phyloP scores from a whole-genome alignment of 1,140 invertebrate genomes.

The Brachionus plicatilis region DNA sequence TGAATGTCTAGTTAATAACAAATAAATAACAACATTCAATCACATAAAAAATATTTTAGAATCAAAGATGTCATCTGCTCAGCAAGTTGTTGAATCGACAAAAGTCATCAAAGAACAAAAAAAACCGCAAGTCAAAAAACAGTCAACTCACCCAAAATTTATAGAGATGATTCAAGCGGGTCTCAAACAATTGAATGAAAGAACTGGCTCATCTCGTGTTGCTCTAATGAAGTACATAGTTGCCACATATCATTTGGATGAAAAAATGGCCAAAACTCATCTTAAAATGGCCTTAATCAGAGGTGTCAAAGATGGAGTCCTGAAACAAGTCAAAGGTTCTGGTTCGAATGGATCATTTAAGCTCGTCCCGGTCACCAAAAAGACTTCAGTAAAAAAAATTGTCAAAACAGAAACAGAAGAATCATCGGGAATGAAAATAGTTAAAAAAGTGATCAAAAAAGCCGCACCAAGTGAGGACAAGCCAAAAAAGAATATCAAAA shows the following conservation, averaged over 20 bases:
- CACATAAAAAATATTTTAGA: not conserved
- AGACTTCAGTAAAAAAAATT: not conserved
- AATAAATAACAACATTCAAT: not conserved
- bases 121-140: not conserved
- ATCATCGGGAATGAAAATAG: not conserved
- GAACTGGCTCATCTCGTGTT: slow-evolving; percentile 38
- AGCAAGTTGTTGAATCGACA: not conserved
- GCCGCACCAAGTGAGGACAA: not conserved
- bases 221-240: slow-evolving; percentile 40
- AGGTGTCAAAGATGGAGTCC: slow-evolving; percentile 34
- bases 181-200: slow-evolving; percentile 36
- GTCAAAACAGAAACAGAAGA: not conserved
- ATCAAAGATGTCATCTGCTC: not conserved
- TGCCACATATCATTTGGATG: slow-evolving; percentile 38
- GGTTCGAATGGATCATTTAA: slow-evolving; percentile 41
- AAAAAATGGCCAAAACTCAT: not conserved
- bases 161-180: slow-evolving; percentile 37
- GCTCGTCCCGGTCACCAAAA: not conserved
- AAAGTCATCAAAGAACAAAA: not conserved
- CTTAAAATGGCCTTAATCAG: slow-evolving; percentile 21
- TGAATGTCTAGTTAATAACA: not conserved
- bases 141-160: slow-evolving; percentile 39
- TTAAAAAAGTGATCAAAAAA: not conserved
- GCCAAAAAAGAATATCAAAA: not conserved
- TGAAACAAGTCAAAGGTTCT: slow-evolving; percentile 41